phyloP scores from a whole-genome alignment of 2,888 invertebrate genomes.

The Lacanobia oleracea region DNA sequence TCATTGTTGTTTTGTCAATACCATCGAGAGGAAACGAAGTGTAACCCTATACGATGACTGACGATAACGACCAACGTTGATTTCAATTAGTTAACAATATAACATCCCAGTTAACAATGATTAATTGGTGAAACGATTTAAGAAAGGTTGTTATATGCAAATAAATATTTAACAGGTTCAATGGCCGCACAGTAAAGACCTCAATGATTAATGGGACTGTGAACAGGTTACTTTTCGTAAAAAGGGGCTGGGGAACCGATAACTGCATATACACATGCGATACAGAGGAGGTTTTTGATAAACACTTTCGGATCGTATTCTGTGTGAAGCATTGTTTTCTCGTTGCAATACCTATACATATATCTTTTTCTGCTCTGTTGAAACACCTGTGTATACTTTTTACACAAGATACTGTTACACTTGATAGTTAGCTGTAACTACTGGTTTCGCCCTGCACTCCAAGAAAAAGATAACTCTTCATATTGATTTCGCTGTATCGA shows the following conservation, averaged over 20 bases:
- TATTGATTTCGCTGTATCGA: not conserved
- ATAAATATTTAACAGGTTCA: not conserved
- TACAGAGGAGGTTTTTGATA: too few species aligned
- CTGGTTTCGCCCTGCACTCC: not conserved
- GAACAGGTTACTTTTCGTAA: too few species aligned
- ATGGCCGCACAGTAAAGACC: too few species aligned
- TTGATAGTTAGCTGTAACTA: not conserved
- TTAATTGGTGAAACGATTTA: conserved; percentile 6
- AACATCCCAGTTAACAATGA: conserved; percentile 23
- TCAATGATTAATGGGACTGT: too few species aligned
- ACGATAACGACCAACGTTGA: conserved; percentile 2
- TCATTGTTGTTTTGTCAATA: conserved; percentile 32
- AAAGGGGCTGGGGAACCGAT: too few species aligned
- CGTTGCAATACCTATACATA: too few species aligned
- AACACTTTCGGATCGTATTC: too few species aligned
- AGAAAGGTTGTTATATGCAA: not conserved
- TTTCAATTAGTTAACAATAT: conserved; percentile 36
- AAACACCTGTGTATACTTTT: too few species aligned
- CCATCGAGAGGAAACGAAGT: conserved; percentile 17
- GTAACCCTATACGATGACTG: conserved; percentile 12
- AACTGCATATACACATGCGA: too few species aligned
- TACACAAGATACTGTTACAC: too few species aligned
- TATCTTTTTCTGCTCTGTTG: too few species aligned
- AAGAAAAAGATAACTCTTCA: not conserved
- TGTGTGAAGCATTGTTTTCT: too few species aligned